Evolutionary conservation across 2,113 vertebrate species (phyloP).

Genomic region (Labrus mixtus): DNA sequence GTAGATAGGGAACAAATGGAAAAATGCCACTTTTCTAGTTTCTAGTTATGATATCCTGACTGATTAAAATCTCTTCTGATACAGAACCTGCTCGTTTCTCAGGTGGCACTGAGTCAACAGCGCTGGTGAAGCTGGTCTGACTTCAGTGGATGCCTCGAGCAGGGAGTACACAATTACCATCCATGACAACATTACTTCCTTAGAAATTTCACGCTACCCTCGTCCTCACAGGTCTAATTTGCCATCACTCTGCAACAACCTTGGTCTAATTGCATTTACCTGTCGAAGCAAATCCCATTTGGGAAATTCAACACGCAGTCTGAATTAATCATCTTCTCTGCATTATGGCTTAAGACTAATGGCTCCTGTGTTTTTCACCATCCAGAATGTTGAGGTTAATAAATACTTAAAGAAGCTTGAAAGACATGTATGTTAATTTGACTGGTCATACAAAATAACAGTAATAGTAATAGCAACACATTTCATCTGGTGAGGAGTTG

Average conservation of each 20-base stretch:
- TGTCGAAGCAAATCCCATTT: conserved; percentile 68
- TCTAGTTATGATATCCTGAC: not conserved
- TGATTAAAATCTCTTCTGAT: conserved; percentile 33
- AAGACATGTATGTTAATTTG: too few relatives aligned
- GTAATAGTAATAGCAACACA: too few relatives aligned
- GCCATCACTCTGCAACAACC: conserved; percentile 38
- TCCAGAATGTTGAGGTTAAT: not conserved
- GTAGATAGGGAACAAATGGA: not conserved
- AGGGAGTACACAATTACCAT: not conserved
- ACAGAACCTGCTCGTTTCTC: conserved; percentile 6
- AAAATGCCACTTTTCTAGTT: conserved; percentile 12
- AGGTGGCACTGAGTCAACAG: conserved; percentile 23
- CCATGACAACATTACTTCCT: conserved; percentile 18
- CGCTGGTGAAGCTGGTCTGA: conserved; percentile 16
- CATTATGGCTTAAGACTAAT: conserved; percentile 14
- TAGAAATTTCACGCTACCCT: conserved; percentile 31
- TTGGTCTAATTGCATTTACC: conserved; percentile 74
- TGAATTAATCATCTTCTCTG: conserved; percentile 42
- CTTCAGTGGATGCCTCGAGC: conserved; percentile 37
- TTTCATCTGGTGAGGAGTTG: too few relatives aligned
- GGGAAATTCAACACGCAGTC: conserved; percentile 43
- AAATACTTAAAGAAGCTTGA: too few relatives aligned
- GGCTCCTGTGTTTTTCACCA: conserved; percentile 11
- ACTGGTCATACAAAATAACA: too few relatives aligned
- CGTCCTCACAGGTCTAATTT: conserved; percentile 16